Percentiles rank a stretch among this genome's conserved stretches.
Conservation (phyloP, 1,140 invertebrate genomes). For the Heliothis virescens region DNA sequence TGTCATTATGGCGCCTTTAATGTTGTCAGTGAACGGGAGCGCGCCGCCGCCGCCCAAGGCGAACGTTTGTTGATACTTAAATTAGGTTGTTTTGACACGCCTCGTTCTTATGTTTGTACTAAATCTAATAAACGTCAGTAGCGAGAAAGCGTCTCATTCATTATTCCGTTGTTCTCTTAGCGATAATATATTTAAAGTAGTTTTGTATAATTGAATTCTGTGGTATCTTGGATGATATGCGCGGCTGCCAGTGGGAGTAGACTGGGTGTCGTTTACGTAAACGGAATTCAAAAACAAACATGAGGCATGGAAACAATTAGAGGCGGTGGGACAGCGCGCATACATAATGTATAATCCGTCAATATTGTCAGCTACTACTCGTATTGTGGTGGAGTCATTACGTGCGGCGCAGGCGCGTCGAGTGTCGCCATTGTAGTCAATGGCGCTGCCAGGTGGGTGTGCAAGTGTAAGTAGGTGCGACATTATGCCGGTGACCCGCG, state of each 20-base stretch:
- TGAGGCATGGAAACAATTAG: constrained; percentile 67
- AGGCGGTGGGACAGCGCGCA: constrained; percentile 56
- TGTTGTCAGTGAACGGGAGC: constrained; percentile 81
- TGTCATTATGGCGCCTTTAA: constrained; percentile 86
- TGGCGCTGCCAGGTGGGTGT: constrained; percentile 78
- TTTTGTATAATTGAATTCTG: constrained; percentile 48
- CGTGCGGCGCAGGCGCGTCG: constrained; percentile 66
- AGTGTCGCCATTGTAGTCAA: constrained; percentile 81
- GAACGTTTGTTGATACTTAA: constrained; percentile 86
- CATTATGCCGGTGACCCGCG: constrained; percentile 65
- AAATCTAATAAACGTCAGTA: constrained; percentile 85
- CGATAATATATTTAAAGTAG: constrained; percentile 60
- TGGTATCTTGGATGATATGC: constrained; percentile 8
- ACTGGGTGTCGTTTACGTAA: constrained; percentile 51
- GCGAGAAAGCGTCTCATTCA: constrained; percentile 75
- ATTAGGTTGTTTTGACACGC: constrained; percentile 85
- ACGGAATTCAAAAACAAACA: constrained; percentile 59
- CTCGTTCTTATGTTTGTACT: constrained; percentile 85
- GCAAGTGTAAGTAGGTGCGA: constrained; percentile 78
- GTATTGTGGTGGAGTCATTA: constrained; percentile 74
- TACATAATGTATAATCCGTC: constrained; percentile 74
- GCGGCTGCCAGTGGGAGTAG: not conserved
- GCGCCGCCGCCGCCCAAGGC: constrained; percentile 80
- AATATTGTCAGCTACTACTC: constrained; percentile 77
- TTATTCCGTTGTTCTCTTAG: constrained; percentile 65